Percentiles rank a stretch among this genome's conserved stretches.
Conservation (phyloP, 2,113 vertebrate genomes). For the Syngnathoides biaculeatus region DNA sequence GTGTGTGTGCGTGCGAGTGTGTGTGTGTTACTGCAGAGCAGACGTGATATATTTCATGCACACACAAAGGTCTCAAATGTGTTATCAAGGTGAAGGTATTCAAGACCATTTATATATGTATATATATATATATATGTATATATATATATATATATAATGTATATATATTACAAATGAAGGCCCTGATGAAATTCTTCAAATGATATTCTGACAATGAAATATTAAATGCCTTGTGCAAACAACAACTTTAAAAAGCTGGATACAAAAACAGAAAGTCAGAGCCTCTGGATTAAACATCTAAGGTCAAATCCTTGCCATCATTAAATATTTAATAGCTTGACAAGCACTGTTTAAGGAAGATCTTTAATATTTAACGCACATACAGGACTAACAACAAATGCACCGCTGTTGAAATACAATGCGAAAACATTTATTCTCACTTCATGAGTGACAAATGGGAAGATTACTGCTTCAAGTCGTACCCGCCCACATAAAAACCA, state of each 20-base stretch:
- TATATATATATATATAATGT: too few relatives aligned
- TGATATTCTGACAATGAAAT: background rate
- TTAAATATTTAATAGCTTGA: background rate
- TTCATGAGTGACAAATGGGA: background rate
- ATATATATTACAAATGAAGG: background rate
- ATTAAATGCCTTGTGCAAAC: background rate
- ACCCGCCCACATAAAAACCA: too few relatives aligned
- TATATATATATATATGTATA: too few relatives aligned
- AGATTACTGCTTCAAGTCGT: background rate
- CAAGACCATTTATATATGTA: background rate
- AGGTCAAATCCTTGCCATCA: background rate
- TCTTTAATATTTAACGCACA: background rate
- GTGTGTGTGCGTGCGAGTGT: slow-evolving; percentile 16
- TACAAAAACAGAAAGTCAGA: background rate
- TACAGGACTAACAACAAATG: background rate
- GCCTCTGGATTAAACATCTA: background rate
- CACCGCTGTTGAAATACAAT: background rate
- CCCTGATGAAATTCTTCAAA: background rate
- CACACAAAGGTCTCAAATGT: background rate
- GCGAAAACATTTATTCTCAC: background rate
- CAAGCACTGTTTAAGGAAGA: background rate
- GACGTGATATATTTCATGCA: too few relatives aligned
- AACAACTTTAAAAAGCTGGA: background rate
- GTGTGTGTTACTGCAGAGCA: background rate
- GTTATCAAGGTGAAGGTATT: background rate